These are phyloP conservation scores for Silurus glanis DNA, from an alignment of 2,113 vertebrate species.

Conservation along the genomic window DNA sequence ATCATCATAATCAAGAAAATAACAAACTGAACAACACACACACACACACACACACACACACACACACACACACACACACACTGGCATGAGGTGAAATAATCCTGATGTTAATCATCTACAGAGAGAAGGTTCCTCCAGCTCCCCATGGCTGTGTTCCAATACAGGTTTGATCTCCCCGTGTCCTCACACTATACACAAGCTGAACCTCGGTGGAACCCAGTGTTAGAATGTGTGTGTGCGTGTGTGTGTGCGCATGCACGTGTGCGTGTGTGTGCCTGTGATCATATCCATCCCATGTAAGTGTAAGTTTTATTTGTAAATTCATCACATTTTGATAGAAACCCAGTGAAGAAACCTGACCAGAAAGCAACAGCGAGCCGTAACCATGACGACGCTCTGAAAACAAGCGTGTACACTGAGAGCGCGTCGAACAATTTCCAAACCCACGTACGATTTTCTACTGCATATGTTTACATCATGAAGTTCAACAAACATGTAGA, in stretches of 20 bases:
- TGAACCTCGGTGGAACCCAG: background rate
- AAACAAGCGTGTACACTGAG: background rate
- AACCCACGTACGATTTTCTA: constrained; percentile 59
- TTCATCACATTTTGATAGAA: background rate
- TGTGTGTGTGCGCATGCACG: no score
- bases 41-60: constrained; percentile 44
- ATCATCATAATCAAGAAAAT: constrained; percentile 43
- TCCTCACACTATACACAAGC: background rate
- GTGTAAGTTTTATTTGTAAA: background rate
- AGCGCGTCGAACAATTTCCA: constrained; percentile 45
- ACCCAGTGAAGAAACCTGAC: background rate
- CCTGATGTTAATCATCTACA: background rate
- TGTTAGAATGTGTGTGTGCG: no score
- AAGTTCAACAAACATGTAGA: constrained; percentile 59
- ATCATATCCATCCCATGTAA: no score
- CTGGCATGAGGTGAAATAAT: background rate
- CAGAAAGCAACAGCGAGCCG: background rate
- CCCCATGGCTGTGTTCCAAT: background rate
- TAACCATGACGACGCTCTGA: background rate
- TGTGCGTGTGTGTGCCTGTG: no score
- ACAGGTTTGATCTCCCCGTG: background rate
- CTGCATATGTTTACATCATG: constrained; percentile 53
- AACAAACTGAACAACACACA: constrained; percentile 71
- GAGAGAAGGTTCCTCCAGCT: background rate
- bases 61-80: constrained; percentile 15